Conservation (phyloP, 2,888 invertebrate species). For the Patella caerulea region DNA sequence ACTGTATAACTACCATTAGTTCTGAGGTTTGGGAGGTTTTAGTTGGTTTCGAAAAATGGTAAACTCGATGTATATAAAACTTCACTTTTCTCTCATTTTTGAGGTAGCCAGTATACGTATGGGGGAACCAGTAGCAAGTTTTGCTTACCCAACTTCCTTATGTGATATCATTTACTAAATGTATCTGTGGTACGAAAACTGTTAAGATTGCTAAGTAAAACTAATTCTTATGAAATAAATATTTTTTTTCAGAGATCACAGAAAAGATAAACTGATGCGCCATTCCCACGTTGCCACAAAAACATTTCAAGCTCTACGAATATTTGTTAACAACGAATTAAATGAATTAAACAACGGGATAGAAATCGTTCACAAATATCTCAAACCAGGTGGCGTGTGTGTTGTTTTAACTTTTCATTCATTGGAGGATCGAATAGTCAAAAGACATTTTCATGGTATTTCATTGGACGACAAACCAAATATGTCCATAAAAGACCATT, state of each 20-base stretch:
- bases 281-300: constrained; percentile 89
- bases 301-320: constrained; percentile 92
- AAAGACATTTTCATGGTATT: constrained; percentile 81
- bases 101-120: no score
- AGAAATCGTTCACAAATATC: constrained; percentile 80
- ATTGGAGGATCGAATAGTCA: constrained; percentile 92
- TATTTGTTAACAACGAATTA: constrained; percentile 95
- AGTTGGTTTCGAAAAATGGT: no score
- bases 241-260: constrained; percentile 69
- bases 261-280: constrained; percentile 82
- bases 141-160: no score
- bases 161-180: no score
- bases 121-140: no score
- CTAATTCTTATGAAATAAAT: not conserved
- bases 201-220: not conserved
- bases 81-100: not conserved
- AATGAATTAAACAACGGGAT: constrained; percentile 94
- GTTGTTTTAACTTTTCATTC: constrained; percentile 92
- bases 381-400: constrained; percentile 84
- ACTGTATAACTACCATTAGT: no score
- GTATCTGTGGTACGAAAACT: not conserved
- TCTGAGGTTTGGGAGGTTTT: no score
- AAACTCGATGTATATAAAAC: not conserved
- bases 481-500: constrained; percentile 67
- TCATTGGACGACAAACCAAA: constrained; percentile 56